phyloP scores from a whole-genome alignment of 1,140 invertebrate genomes.

The Rhagoletis pomonella region DNA sequence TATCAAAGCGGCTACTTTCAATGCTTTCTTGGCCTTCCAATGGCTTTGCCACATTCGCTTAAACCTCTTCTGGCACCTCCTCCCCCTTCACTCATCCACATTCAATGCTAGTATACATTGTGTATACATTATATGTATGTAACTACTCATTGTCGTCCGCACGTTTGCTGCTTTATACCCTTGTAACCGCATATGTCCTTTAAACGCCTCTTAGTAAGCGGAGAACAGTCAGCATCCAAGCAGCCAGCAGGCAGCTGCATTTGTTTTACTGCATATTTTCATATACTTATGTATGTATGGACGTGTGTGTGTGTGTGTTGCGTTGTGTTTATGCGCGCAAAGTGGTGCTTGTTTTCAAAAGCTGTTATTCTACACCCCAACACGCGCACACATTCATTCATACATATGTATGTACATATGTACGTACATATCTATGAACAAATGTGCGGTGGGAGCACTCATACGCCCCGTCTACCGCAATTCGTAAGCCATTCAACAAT shows the following conservation, averaged over 20 bases:
- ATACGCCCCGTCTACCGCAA: not conserved
- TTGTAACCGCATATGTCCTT: not conserved
- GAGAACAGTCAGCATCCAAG: not conserved
- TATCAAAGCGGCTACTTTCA: not conserved
- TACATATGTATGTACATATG: too few relatives aligned
- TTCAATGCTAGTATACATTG: slow-evolving; percentile 4
- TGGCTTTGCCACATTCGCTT: not conserved
- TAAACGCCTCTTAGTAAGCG: not conserved
- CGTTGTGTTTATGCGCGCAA: slow-evolving; percentile 26
- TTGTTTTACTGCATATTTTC: not conserved
- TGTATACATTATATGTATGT: not conserved
- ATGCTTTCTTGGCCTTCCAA: not conserved
- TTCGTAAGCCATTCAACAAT: not conserved
- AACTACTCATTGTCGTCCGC: not conserved
- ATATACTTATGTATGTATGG: not conserved
- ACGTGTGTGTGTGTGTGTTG: not conserved
- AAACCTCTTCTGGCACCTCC: not conserved
- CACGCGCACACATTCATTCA: not conserved
- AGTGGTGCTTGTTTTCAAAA: slow-evolving; percentile 44
- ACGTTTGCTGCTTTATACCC: not conserved
- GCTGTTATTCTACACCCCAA: not conserved
- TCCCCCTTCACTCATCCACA: not conserved
- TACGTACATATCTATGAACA: too few relatives aligned
- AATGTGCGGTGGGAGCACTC: not conserved
- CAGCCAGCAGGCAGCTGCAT: not conserved